phyloP scores from a whole-genome alignment of 2,888 invertebrate species.

The Linnaemya tessellans region DNA sequence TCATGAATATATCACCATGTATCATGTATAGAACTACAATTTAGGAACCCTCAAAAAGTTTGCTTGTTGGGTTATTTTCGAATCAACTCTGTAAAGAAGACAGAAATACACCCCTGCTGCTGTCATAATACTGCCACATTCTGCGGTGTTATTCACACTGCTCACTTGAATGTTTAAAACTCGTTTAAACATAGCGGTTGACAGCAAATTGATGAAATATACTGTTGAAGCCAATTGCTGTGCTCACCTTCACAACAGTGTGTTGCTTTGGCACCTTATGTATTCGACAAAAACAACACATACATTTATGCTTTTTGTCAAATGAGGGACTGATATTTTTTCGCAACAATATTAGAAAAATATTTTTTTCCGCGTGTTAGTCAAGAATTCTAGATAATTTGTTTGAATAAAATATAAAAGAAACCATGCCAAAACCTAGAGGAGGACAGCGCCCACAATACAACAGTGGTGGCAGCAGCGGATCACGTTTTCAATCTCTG shows the following conservation, averaged over 20 bases:
- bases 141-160: too few relatives aligned
- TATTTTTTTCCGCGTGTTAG: conserved; percentile 37
- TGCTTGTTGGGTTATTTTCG: background rate
- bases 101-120: too few relatives aligned
- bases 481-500: conserved; percentile 78
- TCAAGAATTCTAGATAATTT: background rate
- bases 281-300: conserved; percentile 50
- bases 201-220: too few relatives aligned
- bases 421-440: conserved; percentile 76
- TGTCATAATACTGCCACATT: too few relatives aligned
- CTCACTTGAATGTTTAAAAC: too few relatives aligned
- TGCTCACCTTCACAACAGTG: too few relatives aligned
- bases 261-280: conserved; percentile 33
- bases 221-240: too few relatives aligned
- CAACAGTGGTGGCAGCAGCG: conserved; percentile 74
- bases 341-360: conserved; percentile 43
- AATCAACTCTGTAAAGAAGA: background rate
- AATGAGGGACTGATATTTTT: conserved; percentile 31
- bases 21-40: too few relatives aligned
- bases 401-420: conserved; percentile 31
- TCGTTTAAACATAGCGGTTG: too few relatives aligned
- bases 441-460: conserved; percentile 75
- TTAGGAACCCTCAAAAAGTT: background rate
- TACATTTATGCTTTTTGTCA: conserved; percentile 50
- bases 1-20: too few relatives aligned